Evolutionary conservation across 1,140 invertebrate species (phyloP).

Genomic region (Adoxophyes honmai): DNA sequence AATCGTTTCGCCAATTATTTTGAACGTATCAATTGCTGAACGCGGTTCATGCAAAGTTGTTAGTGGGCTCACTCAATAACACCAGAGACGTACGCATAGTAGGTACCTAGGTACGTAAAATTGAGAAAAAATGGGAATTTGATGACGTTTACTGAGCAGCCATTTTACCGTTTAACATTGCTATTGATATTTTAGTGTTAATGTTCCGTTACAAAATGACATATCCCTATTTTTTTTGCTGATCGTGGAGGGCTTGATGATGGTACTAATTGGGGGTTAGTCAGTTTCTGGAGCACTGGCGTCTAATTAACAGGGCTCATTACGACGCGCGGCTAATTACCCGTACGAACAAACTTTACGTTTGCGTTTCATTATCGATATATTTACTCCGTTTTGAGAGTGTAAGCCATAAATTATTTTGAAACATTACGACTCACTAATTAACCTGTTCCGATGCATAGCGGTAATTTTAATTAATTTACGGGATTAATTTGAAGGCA

Average conservation of each 20-base stretch:
- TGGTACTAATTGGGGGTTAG: constrained; percentile 62
- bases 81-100: too few relatives aligned
- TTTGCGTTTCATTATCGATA: constrained; percentile 30
- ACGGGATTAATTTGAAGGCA: too few relatives aligned
- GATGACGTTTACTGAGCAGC: too few relatives aligned
- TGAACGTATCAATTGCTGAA: not conserved
- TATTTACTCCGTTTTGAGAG: not conserved
- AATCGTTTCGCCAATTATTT: not conserved
- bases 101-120: too few relatives aligned
- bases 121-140: too few relatives aligned
- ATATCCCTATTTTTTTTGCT: constrained; percentile 26
- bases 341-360: constrained; percentile 44
- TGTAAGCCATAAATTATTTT: too few relatives aligned
- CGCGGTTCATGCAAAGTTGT: not conserved
- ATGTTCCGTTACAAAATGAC: too few relatives aligned
- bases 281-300: constrained; percentile 53
- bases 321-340: constrained; percentile 54
- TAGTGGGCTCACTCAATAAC: constrained; percentile 9
- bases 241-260: constrained; percentile 33
- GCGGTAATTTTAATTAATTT: too few relatives aligned
- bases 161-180: too few relatives aligned
- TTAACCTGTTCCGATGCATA: too few relatives aligned
- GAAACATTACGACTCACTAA: too few relatives aligned
- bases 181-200: too few relatives aligned
- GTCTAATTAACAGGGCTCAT: constrained; percentile 56